phyloP scores from a whole-genome alignment of 2,888 invertebrate genomes.

The Trissolcus brochymenae region DNA sequence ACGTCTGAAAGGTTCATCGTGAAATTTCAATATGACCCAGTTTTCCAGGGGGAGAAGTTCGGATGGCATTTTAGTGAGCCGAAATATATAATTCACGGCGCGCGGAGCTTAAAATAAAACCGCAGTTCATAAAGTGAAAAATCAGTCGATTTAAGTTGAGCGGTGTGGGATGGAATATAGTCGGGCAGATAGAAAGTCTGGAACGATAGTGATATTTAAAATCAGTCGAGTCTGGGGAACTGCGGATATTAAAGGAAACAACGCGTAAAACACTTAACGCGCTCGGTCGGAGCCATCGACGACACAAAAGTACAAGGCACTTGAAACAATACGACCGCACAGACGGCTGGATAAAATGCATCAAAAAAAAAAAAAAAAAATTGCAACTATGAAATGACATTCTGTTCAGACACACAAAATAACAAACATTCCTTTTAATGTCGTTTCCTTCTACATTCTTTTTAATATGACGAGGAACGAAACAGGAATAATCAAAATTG shows the following conservation, averaged over 20 bases:
- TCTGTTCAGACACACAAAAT: background rate
- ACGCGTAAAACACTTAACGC: conserved; percentile 35
- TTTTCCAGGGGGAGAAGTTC: conserved; percentile 21
- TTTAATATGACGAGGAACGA: no score
- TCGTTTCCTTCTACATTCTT: no score
- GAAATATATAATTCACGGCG: conserved; percentile 23
- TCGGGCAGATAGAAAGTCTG: conserved; percentile 5
- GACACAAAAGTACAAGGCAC: conserved; percentile 21
- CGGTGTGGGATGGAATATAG: background rate
- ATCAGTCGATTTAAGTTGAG: conserved; percentile 14
- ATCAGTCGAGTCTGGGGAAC: background rate
- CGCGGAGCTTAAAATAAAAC: background rate
- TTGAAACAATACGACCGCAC: conserved; percentile 21
- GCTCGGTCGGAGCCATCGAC: conserved; percentile 24
- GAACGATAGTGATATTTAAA: conserved; percentile 32
- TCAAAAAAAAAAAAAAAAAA: no score
- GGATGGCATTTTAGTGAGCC: conserved; percentile 21
- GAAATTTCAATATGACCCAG: conserved; percentile 29
- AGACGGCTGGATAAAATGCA: conserved; percentile 23
- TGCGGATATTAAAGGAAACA: conserved; percentile 35
- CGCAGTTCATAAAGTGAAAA: conserved; percentile 27
- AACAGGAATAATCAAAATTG: no score
- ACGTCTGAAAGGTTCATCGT: conserved; percentile 9
- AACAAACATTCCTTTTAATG: no score
- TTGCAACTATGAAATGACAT: conserved; percentile 17